Evolutionary conservation across 2,113 vertebrate genomes (phyloP).

Genomic region (Elaphurus davidianus): DNA sequence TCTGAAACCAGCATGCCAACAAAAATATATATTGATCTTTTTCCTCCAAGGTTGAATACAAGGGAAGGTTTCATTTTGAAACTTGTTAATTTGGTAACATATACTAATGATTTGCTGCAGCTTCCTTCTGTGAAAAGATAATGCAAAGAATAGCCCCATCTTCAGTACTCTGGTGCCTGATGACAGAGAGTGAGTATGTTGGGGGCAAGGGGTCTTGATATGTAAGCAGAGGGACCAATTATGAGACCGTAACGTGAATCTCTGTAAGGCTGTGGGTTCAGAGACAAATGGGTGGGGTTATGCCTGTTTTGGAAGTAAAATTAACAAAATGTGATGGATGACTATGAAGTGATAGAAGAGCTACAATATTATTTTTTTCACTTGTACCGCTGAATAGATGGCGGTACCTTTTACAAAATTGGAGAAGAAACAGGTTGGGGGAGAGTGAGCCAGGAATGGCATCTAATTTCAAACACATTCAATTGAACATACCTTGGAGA

Average conservation of each 20-base stretch:
- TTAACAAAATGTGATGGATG: not conserved
- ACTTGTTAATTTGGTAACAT: not conserved
- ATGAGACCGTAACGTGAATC: fast-evolving
- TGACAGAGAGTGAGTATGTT: too few species aligned
- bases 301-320: not conserved
- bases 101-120: not conserved
- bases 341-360: not conserved
- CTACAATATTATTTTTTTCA: not conserved
- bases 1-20: not conserved
- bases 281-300: not conserved
- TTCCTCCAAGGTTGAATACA: not conserved
- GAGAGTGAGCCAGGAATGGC: not conserved
- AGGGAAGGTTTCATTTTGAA: not conserved
- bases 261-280: not conserved
- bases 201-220: not conserved
- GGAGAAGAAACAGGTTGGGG: not conserved
- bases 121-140: not conserved
- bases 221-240: not conserved
- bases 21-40: not conserved
- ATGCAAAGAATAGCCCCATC: not conserved
- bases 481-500: not conserved
- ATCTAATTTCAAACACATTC: not conserved
- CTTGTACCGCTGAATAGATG: not conserved
- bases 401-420: not conserved
- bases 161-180: not conserved